Evolutionary conservation across 2,113 vertebrate species (phyloP).

Genomic region (Hippocampus comes): DNA sequence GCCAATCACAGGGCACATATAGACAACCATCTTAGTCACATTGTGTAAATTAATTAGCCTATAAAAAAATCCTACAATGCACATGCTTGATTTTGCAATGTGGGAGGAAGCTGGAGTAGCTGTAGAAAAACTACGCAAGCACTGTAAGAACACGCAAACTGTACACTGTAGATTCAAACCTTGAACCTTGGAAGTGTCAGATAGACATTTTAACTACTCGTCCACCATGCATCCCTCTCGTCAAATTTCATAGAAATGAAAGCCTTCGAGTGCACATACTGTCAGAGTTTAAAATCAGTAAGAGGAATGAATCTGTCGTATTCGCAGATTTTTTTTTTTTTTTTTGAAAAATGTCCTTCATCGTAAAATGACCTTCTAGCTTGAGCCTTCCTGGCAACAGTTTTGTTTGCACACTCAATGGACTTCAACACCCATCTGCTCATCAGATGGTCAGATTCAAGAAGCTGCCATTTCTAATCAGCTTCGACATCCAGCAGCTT

Average conservation of each 20-base stretch:
- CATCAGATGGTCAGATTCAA: conserved; percentile 52
- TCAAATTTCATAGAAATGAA: background rate
- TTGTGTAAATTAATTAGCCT: too few species aligned
- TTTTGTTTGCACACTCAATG: conserved; percentile 23
- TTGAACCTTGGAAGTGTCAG: background rate
- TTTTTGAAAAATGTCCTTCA: background rate
- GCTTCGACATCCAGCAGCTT: conserved; percentile 33
- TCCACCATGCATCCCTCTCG: background rate
- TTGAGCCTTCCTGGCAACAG: conserved; percentile 7
- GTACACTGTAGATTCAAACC: background rate
- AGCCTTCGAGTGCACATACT: background rate
- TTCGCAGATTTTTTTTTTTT: background rate
- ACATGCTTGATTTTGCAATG: too few species aligned
- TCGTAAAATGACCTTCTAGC: conserved; percentile 3
- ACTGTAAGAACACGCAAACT: too few species aligned
- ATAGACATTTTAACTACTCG: background rate
- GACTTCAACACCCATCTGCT: conserved; percentile 30
- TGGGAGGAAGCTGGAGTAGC: too few species aligned
- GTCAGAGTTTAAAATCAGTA: background rate
- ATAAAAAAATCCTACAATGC: too few species aligned
- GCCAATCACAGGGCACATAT: too few species aligned
- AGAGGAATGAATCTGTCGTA: background rate
- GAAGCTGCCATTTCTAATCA: conserved; percentile 54
- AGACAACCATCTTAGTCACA: too few species aligned
- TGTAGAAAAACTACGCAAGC: too few species aligned